Evolutionary conservation across 2,113 vertebrate species (phyloP), one percentile per base, ranked within the genome.

Genomic region (Stegastes partitus): DNA sequence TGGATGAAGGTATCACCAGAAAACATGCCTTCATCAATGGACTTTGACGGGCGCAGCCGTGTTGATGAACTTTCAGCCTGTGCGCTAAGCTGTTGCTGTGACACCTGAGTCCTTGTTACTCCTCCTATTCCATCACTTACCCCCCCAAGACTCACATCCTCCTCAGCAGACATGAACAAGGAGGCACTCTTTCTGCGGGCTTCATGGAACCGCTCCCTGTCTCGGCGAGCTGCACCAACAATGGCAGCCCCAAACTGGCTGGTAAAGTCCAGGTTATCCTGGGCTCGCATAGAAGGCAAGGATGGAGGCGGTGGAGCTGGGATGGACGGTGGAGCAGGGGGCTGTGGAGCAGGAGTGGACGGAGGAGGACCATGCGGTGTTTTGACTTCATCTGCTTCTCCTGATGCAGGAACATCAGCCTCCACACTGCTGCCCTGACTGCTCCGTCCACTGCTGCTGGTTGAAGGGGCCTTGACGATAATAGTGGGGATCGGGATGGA

Each of bases 11-110:
- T 95, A 91, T 97, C 96, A 2, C 93, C 95, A 0, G 96, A 96
- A 77, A 97, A 97, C 96, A 98, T 96, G 86, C 96, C 97, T 63
- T 98, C 97, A n/a, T 98, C 97, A 21, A 98, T 97, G 59, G 96
- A 97, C 49, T 97, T 98, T 74, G 96, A 97, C 25, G 96, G 96
- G 14, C 96, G 94, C 63, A 97, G 92, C 25, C 96, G 94, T 0
- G 95, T 93, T 4, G 93, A 91, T 1, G 94, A 92, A 37, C 83
- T 70, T 11, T 91, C 92, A 8, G 77, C 68, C 62, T 93, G 94
- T 23, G 90, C 51, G 79, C 74, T 88, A 4, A 93, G 88, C 81
- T 89, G 89, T 45, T 92, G 93, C 74, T 94, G 93, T 4, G 93
- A 90, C 58, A 77, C 84, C 72, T 93, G 92, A 81, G 87, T 88